Evolutionary conservation across 2,797 vertebrate genomes (phyloP).

Genomic region (Phrynocephalus forsythii): DNA sequence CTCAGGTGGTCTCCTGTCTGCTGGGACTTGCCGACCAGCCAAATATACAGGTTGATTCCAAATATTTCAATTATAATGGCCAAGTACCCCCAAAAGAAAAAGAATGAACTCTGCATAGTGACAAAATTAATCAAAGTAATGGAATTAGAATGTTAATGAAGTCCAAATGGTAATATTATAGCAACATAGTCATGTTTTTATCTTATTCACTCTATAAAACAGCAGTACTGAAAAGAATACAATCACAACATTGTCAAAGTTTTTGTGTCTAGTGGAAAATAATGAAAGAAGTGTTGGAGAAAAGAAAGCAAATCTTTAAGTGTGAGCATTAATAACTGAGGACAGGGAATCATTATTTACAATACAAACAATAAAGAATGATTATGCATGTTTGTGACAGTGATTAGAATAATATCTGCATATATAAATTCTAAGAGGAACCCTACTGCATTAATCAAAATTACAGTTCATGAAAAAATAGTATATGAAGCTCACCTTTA

Average conservation of each 20-base stretch:
- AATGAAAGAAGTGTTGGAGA: background rate
- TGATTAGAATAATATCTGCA: slow-evolving; percentile 19
- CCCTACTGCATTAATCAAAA: background rate
- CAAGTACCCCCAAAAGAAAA: slow-evolving; percentile 4
- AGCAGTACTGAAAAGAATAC: background rate
- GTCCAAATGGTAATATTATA: background rate
- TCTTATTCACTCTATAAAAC: background rate
- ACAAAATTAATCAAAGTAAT: slow-evolving; percentile 3
- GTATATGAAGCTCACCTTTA: background rate
- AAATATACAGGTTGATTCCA: background rate
- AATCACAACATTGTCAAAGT: background rate
- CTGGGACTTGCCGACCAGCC: too few species aligned
- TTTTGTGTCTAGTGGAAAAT: background rate
- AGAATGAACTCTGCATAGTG: background rate
- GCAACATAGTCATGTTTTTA: background rate
- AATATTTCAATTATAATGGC: background rate
- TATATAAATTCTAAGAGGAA: slow-evolving; percentile 15
- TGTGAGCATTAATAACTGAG: background rate
- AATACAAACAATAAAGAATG: background rate
- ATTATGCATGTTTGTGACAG: background rate
- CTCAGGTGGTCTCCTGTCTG: too few species aligned
- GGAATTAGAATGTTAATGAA: background rate
- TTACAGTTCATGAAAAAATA: slow-evolving; percentile 6
- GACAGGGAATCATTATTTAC: background rate
- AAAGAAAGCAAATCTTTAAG: background rate